These are phyloP conservation scores for Dendroctonus ponderosae DNA, from an alignment of 1,140 invertebrate species.

Conservation along the genomic window DNA sequence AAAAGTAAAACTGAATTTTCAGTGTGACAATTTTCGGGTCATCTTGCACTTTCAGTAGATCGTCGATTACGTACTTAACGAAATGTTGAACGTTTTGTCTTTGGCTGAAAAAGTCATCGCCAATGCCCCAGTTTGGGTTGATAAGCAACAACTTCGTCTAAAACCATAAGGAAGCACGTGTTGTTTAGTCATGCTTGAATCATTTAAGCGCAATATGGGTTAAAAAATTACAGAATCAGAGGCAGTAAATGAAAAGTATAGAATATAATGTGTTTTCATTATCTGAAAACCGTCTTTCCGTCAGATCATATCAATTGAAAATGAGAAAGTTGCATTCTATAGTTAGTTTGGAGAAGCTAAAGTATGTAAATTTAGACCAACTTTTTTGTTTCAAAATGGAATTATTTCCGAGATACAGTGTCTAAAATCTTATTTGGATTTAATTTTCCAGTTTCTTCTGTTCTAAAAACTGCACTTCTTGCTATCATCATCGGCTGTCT, in stretches of 20 bases:
- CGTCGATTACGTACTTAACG: constrained; percentile 51
- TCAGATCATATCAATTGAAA: too few relatives aligned
- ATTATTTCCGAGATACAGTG: too few relatives aligned
- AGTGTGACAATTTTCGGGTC: constrained; percentile 53
- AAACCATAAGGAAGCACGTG: background rate
- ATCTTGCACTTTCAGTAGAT: constrained; percentile 48
- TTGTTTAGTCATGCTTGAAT: background rate
- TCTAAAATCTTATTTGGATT: too few relatives aligned
- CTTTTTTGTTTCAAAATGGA: too few relatives aligned
- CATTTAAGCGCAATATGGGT: background rate
- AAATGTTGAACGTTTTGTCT: constrained; percentile 54
- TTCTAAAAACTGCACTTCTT: too few relatives aligned
- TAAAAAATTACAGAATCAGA: background rate
- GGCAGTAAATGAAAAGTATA: background rate
- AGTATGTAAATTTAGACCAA: too few relatives aligned
- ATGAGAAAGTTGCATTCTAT: too few relatives aligned
- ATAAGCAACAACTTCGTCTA: constrained; percentile 53
- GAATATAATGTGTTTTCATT: too few relatives aligned
- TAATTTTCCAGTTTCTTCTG: too few relatives aligned
- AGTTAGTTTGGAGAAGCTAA: too few relatives aligned
- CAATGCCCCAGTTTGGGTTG: constrained; percentile 56
- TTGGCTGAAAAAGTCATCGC: constrained; percentile 51
- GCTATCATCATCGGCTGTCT: too few relatives aligned
- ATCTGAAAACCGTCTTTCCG: too few relatives aligned
- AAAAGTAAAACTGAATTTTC: constrained; percentile 71